phyloP scores from a whole-genome alignment of 2,113 vertebrate genomes.

The Excalfactoria chinensis region DNA sequence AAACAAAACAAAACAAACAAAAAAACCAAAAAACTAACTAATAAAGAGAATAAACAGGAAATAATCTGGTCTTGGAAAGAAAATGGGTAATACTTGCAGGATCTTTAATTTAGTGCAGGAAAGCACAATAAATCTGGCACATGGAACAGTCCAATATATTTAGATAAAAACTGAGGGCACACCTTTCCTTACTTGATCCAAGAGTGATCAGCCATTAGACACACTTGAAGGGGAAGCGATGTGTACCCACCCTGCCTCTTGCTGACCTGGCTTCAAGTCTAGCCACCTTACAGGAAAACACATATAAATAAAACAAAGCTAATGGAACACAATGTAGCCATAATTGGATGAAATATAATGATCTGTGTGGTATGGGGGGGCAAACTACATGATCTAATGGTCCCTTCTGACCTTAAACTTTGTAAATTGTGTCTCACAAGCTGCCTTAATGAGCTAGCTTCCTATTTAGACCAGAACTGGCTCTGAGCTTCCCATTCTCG shows the following conservation, averaged over 20 bases:
- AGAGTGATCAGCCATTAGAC: accelerated
- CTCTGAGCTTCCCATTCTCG: background rate
- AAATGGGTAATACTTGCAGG: background rate
- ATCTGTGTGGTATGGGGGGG: background rate
- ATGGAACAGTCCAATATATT: background rate
- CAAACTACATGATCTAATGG: background rate
- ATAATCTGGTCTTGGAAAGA: background rate
- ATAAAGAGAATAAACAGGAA: background rate
- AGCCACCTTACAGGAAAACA: background rate
- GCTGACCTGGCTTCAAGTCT: background rate
- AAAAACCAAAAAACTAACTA: too few relatives aligned
- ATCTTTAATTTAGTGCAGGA: background rate
- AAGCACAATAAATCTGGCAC: background rate
- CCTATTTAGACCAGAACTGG: background rate
- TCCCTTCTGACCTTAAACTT: background rate
- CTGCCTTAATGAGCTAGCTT: background rate
- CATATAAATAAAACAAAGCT: background rate
- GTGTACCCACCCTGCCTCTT: background rate
- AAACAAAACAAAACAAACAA: too few relatives aligned
- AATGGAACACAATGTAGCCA: background rate
- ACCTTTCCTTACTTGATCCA: background rate
- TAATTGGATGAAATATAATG: constrained; percentile 6
- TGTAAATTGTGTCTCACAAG: background rate
- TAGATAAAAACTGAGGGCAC: background rate
- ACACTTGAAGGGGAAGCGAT: background rate